A percentile compares a stretch with the other conserved stretches of the same genome.
phyloP scores from a whole-genome alignment of 2,113 vertebrate species.

The Cololabis saira region DNA sequence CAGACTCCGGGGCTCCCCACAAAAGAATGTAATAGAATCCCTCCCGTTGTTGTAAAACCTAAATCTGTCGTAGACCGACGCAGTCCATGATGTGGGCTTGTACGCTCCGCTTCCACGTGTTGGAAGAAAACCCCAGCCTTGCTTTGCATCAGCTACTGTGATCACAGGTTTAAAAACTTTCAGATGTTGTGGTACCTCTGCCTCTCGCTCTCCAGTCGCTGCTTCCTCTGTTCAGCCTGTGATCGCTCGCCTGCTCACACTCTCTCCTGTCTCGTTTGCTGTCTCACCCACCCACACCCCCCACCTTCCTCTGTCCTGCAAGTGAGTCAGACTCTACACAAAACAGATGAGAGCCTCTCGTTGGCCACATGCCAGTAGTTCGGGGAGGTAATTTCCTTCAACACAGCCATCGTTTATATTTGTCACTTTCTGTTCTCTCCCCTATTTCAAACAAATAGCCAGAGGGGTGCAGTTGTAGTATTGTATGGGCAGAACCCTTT shows the following conservation, averaged over 20 bases:
- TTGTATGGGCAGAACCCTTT: conserved; percentile 17
- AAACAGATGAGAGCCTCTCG: conserved; percentile 76
- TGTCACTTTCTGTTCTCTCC: conserved; percentile 70
- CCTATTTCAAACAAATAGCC: conserved; percentile 21
- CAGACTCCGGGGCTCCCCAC: conserved; percentile 36
- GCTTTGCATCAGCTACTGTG: conserved; percentile 62
- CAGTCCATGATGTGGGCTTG: conserved; percentile 55
- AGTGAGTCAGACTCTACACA: conserved; percentile 66
- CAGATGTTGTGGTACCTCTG: conserved; percentile 58
- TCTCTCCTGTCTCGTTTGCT: conserved; percentile 40
- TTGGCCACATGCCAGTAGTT: conserved; percentile 78
- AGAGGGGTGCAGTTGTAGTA: conserved; percentile 10
- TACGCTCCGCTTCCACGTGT: conserved; percentile 55
- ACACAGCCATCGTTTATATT: conserved; percentile 76
- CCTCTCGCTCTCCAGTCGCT: conserved; percentile 30
- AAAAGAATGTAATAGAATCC: conserved; percentile 34
- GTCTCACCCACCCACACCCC: conserved; percentile 36
- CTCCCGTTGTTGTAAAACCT: conserved; percentile 35
- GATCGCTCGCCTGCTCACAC: conserved; percentile 32
- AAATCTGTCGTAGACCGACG: conserved; percentile 61
- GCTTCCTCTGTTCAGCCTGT: conserved; percentile 44
- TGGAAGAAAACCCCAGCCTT: conserved; percentile 66
- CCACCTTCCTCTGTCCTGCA: conserved; percentile 36
- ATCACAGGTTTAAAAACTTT: conserved; percentile 76
- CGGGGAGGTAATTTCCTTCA: conserved; percentile 82